Base-by-base conservation (phyloP, 2,888 invertebrate species). In the Caenorhabditis sp. region DNA sequence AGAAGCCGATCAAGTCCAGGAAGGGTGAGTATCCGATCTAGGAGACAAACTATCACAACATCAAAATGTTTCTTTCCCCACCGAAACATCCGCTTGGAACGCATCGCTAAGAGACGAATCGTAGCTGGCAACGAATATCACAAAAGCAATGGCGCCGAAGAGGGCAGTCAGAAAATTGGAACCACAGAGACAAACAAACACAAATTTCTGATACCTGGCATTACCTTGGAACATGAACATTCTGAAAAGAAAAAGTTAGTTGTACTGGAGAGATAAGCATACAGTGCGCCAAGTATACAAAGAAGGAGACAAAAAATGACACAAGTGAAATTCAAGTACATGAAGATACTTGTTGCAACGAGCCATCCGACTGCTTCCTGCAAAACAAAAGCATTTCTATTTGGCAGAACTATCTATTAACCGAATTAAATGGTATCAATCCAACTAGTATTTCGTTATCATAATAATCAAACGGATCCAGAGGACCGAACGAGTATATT, bases 21-120 rank as follows among this genome's bases (percentile, higher is more conserved):
- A 80, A 80, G 18, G 72, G 69, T 6, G 80, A 80, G n/a, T 67
- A 80, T 61, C 80, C 80, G 37, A 80, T 72, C 80, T 80, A n/a
- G 8, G 69, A 74, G 51, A 69, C 28, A 47, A 68, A 68, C 35
- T 44, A 28, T 47, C n/a, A n/a, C n/a, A 5, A 47, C 18, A 47
- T 18, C n/a, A 40, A 40, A 40, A 40, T 35, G 44, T 20, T 55
- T 55, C 15, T 32, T 37, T 35, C 9, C 20, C n/a, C 28, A 77
- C 78, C 60, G 70, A 51, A 13, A 70, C 78, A 37, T 70, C 64
- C 0, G 37, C 78, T 18, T 65, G 56, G 40, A 70, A 60, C 28
- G 22, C 28, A 9, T 62, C 40, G 8, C 53, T 55, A 2, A 77
- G 37, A 0, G 58, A 58, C 50, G 24, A 55, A n/a, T 62, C 35